Conservation (phyloP, 2,888 invertebrate genomes). For the Brachyptera risi region DNA sequence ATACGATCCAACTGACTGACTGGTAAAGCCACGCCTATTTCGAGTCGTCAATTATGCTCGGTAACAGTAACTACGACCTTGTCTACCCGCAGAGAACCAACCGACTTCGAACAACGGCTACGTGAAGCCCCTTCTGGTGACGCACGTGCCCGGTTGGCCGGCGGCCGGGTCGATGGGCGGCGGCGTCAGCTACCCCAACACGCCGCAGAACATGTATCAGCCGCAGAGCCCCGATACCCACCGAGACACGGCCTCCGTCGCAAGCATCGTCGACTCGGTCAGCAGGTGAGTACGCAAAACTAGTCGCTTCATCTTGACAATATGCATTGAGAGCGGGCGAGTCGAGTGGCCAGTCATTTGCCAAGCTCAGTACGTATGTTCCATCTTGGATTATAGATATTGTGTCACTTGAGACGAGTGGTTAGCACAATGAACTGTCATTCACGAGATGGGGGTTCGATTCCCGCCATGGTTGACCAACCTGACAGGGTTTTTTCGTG, state of each 20-base stretch:
- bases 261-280: slow-evolving; percentile 47
- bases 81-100: slow-evolving; percentile 10
- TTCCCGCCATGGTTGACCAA: too few species aligned
- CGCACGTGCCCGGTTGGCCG: slow-evolving; percentile 71
- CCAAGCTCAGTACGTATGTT: neutral
- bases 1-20: too few species aligned
- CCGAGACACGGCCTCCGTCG: slow-evolving; percentile 69
- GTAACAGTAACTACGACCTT: too few species aligned
- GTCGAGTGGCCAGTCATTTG: neutral
- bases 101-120: slow-evolving; percentile 72
- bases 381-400: too few species aligned
- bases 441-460: too few species aligned
- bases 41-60: too few species aligned
- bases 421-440: too few species aligned
- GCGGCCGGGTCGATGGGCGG: slow-evolving; percentile 42
- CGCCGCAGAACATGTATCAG: slow-evolving; percentile 57
- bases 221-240: slow-evolving; percentile 66
- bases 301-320: too few species aligned
- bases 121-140: slow-evolving; percentile 78
- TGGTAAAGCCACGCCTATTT: too few species aligned
- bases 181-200: slow-evolving; percentile 53
- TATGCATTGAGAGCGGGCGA: neutral
- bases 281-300: slow-evolving; percentile 34
- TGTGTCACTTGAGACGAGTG: too few species aligned
- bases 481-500: too few species aligned